phyloP scores from a whole-genome alignment of 2,113 vertebrate genomes.

The Petaurus breviceps region DNA sequence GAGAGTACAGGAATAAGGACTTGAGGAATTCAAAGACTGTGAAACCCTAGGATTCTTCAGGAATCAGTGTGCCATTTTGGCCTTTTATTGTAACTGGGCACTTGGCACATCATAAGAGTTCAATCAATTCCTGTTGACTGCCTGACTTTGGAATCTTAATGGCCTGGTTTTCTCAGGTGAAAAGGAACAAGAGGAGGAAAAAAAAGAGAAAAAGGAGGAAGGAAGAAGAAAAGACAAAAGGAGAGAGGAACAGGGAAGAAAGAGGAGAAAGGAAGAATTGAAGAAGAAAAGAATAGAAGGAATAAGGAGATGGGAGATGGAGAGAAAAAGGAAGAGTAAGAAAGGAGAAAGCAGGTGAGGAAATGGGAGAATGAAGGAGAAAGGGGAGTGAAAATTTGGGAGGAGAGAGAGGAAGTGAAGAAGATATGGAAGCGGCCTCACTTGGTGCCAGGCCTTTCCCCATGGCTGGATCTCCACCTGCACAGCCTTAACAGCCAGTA shows the following conservation, averaged over 20 bases:
- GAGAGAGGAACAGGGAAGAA: neutral
- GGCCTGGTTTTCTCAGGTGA: neutral
- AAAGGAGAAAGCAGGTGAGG: neutral
- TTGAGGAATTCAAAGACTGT: neutral
- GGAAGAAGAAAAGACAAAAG: fast-evolving
- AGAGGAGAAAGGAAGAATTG: neutral
- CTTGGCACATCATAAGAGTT: neutral
- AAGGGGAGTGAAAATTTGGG: neutral
- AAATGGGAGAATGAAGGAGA: neutral
- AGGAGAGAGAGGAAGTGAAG: neutral
- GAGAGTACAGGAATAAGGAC: neutral
- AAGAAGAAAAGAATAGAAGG: neutral
- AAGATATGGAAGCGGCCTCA: neutral
- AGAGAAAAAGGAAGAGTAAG: too few relatives aligned
- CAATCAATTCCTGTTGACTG: neutral
- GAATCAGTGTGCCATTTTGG: neutral
- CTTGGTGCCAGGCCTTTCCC: neutral
- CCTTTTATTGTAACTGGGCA: neutral
- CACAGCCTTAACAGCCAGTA: neutral
- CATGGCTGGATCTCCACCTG: neutral
- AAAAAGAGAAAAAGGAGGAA: neutral
- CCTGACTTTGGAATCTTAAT: neutral
- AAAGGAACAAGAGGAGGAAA: neutral
- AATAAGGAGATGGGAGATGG: neutral
- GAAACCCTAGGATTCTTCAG: neutral